Evolutionary conservation across 2,888 invertebrate genomes (phyloP), one percentile per base, ranked within the genome.

Genomic region (Teleogryllus oceanicus): DNA sequence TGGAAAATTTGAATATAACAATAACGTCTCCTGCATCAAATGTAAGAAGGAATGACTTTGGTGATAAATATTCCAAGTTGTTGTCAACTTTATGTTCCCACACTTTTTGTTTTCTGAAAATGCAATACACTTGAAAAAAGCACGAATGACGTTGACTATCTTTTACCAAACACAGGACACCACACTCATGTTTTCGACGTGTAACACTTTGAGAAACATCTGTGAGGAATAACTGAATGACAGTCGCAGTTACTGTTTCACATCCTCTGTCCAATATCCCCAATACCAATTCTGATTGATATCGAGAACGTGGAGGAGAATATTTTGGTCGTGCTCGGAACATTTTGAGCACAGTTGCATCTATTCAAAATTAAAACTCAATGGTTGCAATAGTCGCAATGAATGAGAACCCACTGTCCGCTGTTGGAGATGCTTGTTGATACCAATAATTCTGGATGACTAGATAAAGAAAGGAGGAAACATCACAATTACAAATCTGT

Each of bases 11-110:
- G 85, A 99, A 92, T 1, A 95, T 97, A 78, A 95, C 93, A 90
- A 96, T 93, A 84, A 94, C 94, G 84, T 94, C 94, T 89, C 96
- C 95, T 82, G 96, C 97, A 88, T 98, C 98, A 87, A 98, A 98
- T 13, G 95, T 95, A 85, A 98, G 94, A 84, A 98, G 92, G 87
- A 93, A 96, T 2, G 93, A 89, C 82, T 92, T 88, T 0, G 95
- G 93, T 83, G 92, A 91, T 84, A 93, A 92, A 87, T 98, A 96
- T 83, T 94, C 93, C 87, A 98, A 95, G 85, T 94, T 92, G 85
- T 94, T 94, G 88, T 98, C 98, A 78, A 98, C 90, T 88, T 98
- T 97, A 85, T 98, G 98, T 87, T 98, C 97, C 96, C 97, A 98
- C 78, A 96, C 89, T 89, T 94, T 89, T 77, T 90, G 88, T 84